Conservation (phyloP, 1,140 invertebrate species). For the Wiebesia pumilae region DNA sequence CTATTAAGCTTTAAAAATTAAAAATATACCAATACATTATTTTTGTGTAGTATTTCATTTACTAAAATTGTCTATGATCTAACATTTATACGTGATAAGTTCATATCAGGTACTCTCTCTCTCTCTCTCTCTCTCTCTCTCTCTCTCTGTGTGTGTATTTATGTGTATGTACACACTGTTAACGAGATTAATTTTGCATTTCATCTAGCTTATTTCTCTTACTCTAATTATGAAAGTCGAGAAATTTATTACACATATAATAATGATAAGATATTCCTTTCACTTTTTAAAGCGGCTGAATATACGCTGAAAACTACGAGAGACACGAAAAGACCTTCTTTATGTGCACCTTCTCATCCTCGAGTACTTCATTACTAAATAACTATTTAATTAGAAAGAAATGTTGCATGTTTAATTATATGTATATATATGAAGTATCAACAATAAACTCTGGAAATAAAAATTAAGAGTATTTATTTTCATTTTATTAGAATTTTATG, state of each 20-base stretch:
- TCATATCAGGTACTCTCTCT: not conserved
- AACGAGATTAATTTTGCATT: not conserved
- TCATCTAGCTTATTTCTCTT: not conserved
- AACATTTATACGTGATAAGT: not conserved
- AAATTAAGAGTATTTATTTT: conserved; percentile 14
- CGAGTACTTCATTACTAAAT: conserved; percentile 49
- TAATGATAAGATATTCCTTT: conserved; percentile 25
- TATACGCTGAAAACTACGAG: not conserved
- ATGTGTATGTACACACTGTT: not conserved
- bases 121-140: no score
- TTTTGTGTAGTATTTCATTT: not conserved
- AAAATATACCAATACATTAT: not conserved
- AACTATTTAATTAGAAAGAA: conserved; percentile 52
- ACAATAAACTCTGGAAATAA: not conserved
- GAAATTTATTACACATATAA: conserved; percentile 29
- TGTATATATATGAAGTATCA: conserved; percentile 29
- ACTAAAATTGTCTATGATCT: not conserved
- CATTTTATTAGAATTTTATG: conserved; percentile 47
- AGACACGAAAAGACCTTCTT: not conserved
- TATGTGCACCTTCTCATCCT: not conserved
- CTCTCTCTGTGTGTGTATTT: no score
- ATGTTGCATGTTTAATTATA: conserved; percentile 49
- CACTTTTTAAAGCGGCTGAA: conserved; percentile 13
- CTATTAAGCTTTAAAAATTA: no score
- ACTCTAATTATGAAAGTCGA: conserved; percentile 28